Evolutionary conservation across 2,113 vertebrate species (phyloP).

Genomic region (Phrynocephalus versicolor): DNA sequence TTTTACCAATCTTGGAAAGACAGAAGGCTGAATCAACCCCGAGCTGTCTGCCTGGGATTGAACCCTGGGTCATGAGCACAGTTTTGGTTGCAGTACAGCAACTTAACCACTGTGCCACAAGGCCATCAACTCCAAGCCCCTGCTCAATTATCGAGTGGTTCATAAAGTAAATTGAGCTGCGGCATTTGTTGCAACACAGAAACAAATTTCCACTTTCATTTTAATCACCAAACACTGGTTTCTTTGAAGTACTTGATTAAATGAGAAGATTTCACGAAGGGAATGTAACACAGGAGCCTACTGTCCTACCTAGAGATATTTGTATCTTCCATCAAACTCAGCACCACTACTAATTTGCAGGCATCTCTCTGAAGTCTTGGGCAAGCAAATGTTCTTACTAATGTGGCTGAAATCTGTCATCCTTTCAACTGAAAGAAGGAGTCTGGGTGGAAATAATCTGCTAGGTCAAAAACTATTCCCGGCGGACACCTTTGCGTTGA

Average conservation of each 20-base stretch:
- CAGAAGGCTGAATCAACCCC: too few relatives aligned
- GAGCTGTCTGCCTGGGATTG: too few relatives aligned
- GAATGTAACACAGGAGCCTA: neutral
- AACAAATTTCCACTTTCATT: neutral
- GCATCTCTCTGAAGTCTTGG: neutral
- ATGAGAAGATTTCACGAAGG: neutral
- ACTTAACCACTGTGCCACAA: too few relatives aligned
- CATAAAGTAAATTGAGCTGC: too few relatives aligned
- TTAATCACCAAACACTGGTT: neutral
- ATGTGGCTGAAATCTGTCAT: neutral
- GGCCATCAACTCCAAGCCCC: too few relatives aligned
- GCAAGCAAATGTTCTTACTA: neutral
- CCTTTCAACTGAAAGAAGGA: neutral
- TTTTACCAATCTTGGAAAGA: too few relatives aligned
- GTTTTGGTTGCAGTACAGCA: too few relatives aligned
- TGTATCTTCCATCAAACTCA: neutral
- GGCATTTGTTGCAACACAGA: neutral
- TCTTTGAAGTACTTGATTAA: neutral
- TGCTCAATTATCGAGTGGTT: too few relatives aligned
- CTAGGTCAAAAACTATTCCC: neutral
- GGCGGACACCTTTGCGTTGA: neutral
- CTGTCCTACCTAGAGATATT: too few relatives aligned
- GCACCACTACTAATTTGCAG: neutral
- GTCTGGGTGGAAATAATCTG: neutral
- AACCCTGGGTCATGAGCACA: too few relatives aligned